Base-by-base conservation (phyloP, 35 echinoderm and acorn worm species). In the Stichopus chloronotus region DNA sequence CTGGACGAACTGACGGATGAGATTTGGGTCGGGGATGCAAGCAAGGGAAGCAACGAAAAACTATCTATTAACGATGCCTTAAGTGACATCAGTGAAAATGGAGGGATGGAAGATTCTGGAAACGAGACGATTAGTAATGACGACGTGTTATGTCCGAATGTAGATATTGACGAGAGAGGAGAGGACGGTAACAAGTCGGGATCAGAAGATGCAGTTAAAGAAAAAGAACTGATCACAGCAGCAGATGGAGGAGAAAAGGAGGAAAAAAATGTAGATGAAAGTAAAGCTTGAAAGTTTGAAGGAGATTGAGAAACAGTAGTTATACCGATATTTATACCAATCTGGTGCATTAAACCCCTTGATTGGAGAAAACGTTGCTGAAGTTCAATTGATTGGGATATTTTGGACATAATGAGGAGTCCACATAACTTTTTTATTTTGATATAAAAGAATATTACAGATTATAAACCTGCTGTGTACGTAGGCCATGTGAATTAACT, bases 111-210 rank as follows among this genome's bases (percentile, higher is more conserved):
- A 14, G 86, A 89, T 52, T 89, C 87, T 9, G 87, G 87, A 5
- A 89, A 89, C 61, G 87, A 89, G 52, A 89, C 87, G 52, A 89
- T 72, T 8, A 89, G 87, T 54, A 89, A 71, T 19, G 87, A 89
- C 43, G 87, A 89, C 20, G 12, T 54, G 5, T 53, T 89, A 2
- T 71, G 87, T 72, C 87, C 17, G 55, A 89, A 53, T 25, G 87
- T 58, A 16, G 87, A 89, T 9, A 87, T 6, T 3, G 59, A n/a
- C 12, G 84, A 23, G 57, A 25, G 59, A 59, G 57, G 13, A 87
- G 8, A 22, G 53, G 56, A 87, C 9, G 59, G 57, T 22, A 8
- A 7, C 10, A 87, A 61, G 8, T 19, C 57, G 59, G n/a, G 57
- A 8, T 4, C 56, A n/a, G 9, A 82, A 53, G 25, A 82, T 17